Evolutionary conservation across 2,113 vertebrate species (phyloP).

Genomic region (Poeciliopsis occidentalis): DNA sequence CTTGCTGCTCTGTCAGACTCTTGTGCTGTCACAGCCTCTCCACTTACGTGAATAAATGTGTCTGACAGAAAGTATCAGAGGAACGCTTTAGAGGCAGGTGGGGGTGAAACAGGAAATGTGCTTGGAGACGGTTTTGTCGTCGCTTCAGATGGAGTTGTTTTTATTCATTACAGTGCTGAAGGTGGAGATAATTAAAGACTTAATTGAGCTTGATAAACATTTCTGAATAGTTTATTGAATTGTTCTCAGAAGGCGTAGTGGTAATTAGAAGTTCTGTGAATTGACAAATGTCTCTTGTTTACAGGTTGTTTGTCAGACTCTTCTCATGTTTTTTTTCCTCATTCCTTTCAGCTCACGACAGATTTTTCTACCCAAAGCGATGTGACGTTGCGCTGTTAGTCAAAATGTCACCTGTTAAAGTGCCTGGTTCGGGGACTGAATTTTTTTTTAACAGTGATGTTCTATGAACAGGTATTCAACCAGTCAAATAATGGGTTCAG

Average conservation of each 20-base stretch:
- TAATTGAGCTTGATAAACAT: constrained; percentile 71
- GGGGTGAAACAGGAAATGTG: constrained; percentile 12
- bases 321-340: background rate
- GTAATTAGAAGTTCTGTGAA: constrained; percentile 58
- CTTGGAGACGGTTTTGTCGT: constrained; percentile 17
- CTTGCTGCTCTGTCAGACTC: constrained; percentile 20
- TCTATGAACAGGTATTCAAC: background rate
- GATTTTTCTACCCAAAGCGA: background rate
- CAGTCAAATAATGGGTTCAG: background rate
- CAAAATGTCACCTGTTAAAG: background rate
- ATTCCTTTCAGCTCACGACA: background rate
- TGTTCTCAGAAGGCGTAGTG: constrained; percentile 45
- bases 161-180: constrained; percentile 59
- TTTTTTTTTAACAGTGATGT: background rate
- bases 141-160: constrained; percentile 49
- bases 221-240: constrained; percentile 66
- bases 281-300: constrained; percentile 33
- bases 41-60: constrained; percentile 20
- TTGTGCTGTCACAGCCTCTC: constrained; percentile 23
- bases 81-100: constrained; percentile 9
- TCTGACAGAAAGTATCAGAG: constrained; percentile 31
- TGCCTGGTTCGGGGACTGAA: background rate
- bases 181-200: constrained; percentile 58
- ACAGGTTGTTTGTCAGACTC: constrained; percentile 7
- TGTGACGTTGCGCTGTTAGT: background rate